Evolutionary conservation across 2,888 invertebrate genomes (phyloP), one percentile per base, ranked within the genome.

Genomic region (Petrolisthes manimaculis): DNA sequence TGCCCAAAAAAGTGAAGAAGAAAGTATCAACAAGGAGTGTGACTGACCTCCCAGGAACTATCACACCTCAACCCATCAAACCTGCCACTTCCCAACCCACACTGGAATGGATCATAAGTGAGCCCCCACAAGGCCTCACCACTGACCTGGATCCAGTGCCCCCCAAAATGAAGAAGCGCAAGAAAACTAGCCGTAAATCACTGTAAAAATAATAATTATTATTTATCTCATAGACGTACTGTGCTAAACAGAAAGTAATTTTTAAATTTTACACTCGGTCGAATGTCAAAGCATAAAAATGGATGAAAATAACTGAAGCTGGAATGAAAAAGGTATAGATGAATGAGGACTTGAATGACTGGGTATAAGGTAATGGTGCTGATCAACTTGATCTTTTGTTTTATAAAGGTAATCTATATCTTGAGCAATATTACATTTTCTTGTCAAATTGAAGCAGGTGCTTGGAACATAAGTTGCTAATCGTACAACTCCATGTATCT

Each of bases 1-100:
- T 89, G 4, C 89, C 89, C 21, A 89, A 89, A 61, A 89, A 89
- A 69, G 89, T 89, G 55, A 89, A 89, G 67, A 88, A 88, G 82
- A 89, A 89, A 77, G 86, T 89, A 51, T 54, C 85, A 18, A 71
- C 89, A 12, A 51, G 89, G 18, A 89, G 89, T 89, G 89, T 89
- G 9, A 86, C 89, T 21, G 89, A 89, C 75, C 55, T 89, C 18
- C 77, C 89, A n/a, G 85, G 78, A 55, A 83, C 89, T 4, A 89
- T 89, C 51, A 79, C 86, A 24, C 83, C 89, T 24, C 85, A 81
- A 24, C 37, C 89, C 61, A 85, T 89, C 37, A 89, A 89, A 56
- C 89, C 85, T 24, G 89, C 89, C 21, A 75, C 89, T 12, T 89
- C 89, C 0, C 89, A 89, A 21, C 89, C 89, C 51, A 89, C 89